phyloP scores from a whole-genome alignment of 2,797 vertebrate genomes.

The Astyanax mexicanus region DNA sequence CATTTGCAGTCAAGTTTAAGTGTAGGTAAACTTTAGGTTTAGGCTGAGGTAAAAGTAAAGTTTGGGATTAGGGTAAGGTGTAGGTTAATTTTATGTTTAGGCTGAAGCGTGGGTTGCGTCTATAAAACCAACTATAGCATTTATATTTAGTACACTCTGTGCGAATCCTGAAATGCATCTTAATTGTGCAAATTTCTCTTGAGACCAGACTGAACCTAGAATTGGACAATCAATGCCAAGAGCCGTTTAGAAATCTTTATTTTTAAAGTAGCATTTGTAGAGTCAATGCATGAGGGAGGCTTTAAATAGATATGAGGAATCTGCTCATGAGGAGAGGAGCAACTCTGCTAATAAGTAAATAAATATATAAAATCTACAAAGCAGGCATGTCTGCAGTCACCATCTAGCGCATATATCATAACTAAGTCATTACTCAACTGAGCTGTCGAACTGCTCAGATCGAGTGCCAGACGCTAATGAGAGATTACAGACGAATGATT shows the following conservation, averaged over 20 bases:
- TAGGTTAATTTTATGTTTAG: no score
- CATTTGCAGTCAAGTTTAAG: no score
- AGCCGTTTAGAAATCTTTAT: neutral
- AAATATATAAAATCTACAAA: conserved; percentile 37
- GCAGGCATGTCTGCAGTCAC: conserved; percentile 28
- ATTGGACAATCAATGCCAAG: neutral
- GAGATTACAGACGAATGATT: conserved; percentile 43
- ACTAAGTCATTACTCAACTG: conserved; percentile 49
- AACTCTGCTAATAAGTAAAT: conserved; percentile 26
- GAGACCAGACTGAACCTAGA: no score
- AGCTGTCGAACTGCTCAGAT: conserved; percentile 34
- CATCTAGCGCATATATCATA: conserved; percentile 33
- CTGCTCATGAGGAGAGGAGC: conserved; percentile 21
- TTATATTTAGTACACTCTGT: no score
- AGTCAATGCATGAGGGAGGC: neutral
- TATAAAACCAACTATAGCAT: no score
- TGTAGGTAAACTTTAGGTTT: no score
- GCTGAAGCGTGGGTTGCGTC: no score
- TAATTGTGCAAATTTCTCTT: no score
- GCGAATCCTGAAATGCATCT: no score
- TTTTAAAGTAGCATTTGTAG: neutral
- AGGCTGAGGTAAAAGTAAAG: no score
- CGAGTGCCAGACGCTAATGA: conserved; percentile 40
- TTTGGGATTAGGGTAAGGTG: no score
- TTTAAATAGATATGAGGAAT: conserved; percentile 33